Conservation (phyloP, 2,888 invertebrate genomes). For the Coelopa pilipes region DNA sequence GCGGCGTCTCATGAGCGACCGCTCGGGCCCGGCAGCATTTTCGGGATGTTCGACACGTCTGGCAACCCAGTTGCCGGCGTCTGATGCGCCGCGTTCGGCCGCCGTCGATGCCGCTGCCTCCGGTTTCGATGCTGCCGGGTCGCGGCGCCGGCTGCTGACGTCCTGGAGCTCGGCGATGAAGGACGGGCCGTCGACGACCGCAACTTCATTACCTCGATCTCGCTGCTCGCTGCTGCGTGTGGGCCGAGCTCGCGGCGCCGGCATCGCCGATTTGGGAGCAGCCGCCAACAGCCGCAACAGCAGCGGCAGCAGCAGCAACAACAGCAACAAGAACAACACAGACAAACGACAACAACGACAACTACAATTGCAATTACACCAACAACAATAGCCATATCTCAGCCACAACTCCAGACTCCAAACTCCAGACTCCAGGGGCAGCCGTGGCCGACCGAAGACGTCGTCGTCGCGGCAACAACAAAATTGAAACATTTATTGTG, state of each 20-base stretch:
- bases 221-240: slow-evolving; percentile 18
- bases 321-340: slow-evolving; percentile 10
- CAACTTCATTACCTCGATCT: slow-evolving; percentile 22
- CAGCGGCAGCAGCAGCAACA: slow-evolving; percentile 40
- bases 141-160: too few relatives aligned
- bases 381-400: too few relatives aligned
- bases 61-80: slow-evolving; percentile 17
- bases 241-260: slow-evolving; percentile 19
- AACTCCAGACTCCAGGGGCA: too few relatives aligned
- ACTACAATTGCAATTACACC: too few relatives aligned
- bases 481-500: slow-evolving; percentile 56
- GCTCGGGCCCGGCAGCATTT: slow-evolving; percentile 3
- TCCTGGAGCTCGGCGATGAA: too few relatives aligned
- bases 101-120: background rate
- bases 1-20: background rate
- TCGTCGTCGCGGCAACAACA: background rate
- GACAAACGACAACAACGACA: slow-evolving; percentile 1
- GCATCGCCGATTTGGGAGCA: slow-evolving; percentile 26
- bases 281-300: slow-evolving; percentile 45
- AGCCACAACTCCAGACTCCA: too few relatives aligned
- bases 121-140: too few relatives aligned
- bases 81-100: slow-evolving; percentile 18
- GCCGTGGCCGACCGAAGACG: slow-evolving; percentile 25
- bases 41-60: slow-evolving; percentile 21
- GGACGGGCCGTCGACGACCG: slow-evolving; percentile 17